Conservation (phyloP, 2,797 vertebrate species). For the Mareca penelope region DNA sequence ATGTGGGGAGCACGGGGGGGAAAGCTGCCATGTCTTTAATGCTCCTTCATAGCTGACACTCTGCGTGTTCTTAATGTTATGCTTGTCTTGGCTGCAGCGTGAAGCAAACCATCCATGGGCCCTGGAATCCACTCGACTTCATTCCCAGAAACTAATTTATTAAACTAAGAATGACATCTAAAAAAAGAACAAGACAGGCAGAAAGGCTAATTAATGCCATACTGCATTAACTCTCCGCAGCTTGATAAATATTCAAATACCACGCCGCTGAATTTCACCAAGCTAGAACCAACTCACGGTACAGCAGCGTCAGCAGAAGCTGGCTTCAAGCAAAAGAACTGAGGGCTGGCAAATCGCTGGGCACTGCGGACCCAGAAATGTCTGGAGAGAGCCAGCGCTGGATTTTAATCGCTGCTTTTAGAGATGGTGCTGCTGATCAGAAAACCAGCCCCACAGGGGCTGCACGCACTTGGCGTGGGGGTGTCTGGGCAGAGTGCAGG, state of each 20-base stretch:
- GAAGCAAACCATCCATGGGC: conserved; percentile 43
- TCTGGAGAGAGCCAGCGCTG: neutral
- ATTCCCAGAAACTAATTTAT: conserved; percentile 71
- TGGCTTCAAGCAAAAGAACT: neutral
- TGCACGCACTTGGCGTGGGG: neutral
- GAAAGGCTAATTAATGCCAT: conserved; percentile 76
- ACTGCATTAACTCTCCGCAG: conserved; percentile 72
- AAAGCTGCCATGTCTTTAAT: neutral
- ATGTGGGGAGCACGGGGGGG: neutral
- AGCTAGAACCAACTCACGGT: conserved; percentile 47
- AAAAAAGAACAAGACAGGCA: conserved; percentile 72
- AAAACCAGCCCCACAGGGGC: neutral
- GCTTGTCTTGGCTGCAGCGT: neutral
- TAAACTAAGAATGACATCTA: conserved; percentile 72
- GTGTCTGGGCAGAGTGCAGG: neutral
- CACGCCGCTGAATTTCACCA: conserved; percentile 45
- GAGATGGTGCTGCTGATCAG: neutral
- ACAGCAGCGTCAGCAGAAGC: conserved; percentile 45
- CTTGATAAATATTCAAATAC: conserved; percentile 73
- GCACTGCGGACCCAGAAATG: neutral
- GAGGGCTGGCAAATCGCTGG: neutral
- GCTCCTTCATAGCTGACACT: neutral
- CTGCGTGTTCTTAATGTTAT: neutral
- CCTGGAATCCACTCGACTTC: conserved; percentile 50
- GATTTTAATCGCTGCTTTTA: neutral